Evolutionary conservation across 2,797 vertebrate species (phyloP).

Genomic region (Rhynchotus rufescens): DNA sequence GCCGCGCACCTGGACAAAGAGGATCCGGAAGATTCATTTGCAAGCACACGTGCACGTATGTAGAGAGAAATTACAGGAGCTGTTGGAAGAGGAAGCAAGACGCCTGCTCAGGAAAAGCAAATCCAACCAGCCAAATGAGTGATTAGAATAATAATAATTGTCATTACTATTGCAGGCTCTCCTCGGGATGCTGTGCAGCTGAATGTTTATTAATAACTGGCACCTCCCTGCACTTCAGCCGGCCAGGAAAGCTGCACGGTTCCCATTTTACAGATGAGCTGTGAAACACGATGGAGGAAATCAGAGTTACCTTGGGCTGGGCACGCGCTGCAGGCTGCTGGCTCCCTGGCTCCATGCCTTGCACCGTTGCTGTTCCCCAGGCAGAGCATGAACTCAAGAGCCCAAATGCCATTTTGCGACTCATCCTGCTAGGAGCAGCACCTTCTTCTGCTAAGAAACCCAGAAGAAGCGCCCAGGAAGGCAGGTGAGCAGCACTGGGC

Average conservation of each 20-base stretch:
- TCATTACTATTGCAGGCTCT: not conserved
- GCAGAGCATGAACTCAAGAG: not conserved
- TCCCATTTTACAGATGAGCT: not conserved
- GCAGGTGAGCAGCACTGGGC: fast-evolving
- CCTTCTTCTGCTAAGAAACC: not conserved
- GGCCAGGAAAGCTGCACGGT: not conserved
- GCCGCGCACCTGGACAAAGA: not conserved
- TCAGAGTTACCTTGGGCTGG: not conserved
- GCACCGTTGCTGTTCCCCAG: not conserved
- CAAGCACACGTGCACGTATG: fast-evolving
- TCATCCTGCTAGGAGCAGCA: fast-evolving
- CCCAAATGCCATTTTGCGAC: not conserved
- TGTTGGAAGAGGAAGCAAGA: not conserved
- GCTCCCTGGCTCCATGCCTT: no score
- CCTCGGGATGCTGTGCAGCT: not conserved
- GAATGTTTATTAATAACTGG: not conserved
- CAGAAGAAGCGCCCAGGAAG: not conserved
- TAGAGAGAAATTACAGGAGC: not conserved
- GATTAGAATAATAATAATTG: not conserved
- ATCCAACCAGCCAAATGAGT: not conserved
- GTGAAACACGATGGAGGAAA: fast-evolving
- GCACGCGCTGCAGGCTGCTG: no score
- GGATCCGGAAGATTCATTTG: not conserved
- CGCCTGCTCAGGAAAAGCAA: not conserved
- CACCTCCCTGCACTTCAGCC: not conserved